Evolutionary conservation across 2,888 invertebrate species (phyloP).

Genomic region (Antitype chi): DNA sequence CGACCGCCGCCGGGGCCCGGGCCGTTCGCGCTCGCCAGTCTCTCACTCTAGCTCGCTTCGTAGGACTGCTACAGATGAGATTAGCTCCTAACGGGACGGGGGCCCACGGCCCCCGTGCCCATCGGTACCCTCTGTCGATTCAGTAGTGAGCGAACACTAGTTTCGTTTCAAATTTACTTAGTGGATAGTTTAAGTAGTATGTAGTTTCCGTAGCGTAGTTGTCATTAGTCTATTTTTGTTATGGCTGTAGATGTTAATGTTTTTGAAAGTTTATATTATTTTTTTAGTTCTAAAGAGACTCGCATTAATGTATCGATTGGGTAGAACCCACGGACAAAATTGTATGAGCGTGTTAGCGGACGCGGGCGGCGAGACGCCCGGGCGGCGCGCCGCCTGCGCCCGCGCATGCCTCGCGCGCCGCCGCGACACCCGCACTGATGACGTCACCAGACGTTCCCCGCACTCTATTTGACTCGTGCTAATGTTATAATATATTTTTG

Average conservation of each 20-base stretch:
- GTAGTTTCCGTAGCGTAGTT: conserved; percentile 89
- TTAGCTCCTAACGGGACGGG: conserved; percentile 72
- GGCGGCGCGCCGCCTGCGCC: conserved; percentile 31
- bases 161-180: conserved; percentile 88
- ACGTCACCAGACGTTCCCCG: conserved; percentile 75
- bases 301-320: conserved; percentile 80
- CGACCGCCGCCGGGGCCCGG: conserved; percentile 65
- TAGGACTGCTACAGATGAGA: conserved; percentile 80
- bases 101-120: conserved; percentile 59
- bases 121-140: conserved; percentile 78
- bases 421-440: conserved; percentile 67
- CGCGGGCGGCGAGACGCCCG: conserved; percentile 37
- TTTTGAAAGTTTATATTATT: conserved; percentile 89
- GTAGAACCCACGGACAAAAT: conserved; percentile 77
- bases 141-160: conserved; percentile 87
- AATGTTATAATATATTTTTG: conserved; percentile 90
- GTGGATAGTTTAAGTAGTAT: conserved; percentile 87
- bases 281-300: conserved; percentile 86
- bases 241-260: conserved; percentile 90
- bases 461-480: conserved; percentile 87
- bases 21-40: conserved; percentile 68
- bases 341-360: conserved; percentile 61
- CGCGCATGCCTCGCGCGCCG: conserved; percentile 55
- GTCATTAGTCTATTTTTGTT: conserved; percentile 90
- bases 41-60: conserved; percentile 78